phyloP scores from a whole-genome alignment of 2,797 vertebrate species.

The Scleropages formosus region DNA sequence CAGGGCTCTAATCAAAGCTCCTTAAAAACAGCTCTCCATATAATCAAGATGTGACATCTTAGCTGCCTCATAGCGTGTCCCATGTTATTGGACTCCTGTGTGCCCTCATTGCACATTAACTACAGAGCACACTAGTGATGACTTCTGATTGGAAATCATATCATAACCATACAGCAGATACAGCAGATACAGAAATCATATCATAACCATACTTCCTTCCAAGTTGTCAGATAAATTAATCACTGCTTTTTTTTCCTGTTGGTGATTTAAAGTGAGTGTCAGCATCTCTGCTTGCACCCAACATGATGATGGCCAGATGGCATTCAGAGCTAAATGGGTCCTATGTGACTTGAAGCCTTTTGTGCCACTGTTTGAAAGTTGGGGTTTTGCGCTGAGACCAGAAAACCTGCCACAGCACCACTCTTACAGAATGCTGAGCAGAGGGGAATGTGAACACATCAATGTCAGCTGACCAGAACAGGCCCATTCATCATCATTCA shows the following conservation, averaged over 20 bases:
- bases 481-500: constrained; percentile 15
- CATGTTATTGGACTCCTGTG: neutral
- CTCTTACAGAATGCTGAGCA: constrained; percentile 11
- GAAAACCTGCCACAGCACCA: too few relatives aligned
- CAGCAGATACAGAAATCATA: neutral
- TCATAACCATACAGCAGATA: too few relatives aligned
- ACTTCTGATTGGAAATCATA: too few relatives aligned
- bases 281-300: neutral
- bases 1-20: neutral
- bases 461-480: neutral
- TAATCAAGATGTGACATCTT: neutral
- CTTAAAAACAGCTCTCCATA: neutral
- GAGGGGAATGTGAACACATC: neutral
- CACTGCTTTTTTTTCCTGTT: neutral
- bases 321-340: constrained; percentile 8
- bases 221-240: neutral
- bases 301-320: neutral
- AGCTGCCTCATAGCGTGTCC: neutral
- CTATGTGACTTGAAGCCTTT: constrained; percentile 8
- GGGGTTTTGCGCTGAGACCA: neutral
- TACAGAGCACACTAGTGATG: neutral
- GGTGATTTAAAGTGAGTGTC: neutral
- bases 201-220: neutral
- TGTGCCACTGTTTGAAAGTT: neutral
- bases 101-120: neutral